Base-by-base conservation (phyloP, 2,797 vertebrate genomes). In the Syngnathus acus region DNA sequence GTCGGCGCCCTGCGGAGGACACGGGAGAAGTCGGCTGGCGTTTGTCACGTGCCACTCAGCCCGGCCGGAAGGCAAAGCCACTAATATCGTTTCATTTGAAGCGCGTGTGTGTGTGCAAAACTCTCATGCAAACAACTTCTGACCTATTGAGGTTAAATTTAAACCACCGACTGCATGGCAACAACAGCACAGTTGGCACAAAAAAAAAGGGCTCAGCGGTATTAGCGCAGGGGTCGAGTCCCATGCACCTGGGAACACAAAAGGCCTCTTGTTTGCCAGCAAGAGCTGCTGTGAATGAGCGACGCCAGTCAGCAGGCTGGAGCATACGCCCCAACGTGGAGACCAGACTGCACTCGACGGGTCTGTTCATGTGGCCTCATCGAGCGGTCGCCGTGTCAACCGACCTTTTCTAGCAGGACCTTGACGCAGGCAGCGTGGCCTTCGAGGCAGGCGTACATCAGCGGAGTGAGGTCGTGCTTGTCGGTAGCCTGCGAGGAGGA, bases 361-460 rank as follows among this genome's bases (percentile, higher is more conserved):
- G 32, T 32, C 32, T 32, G 32, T 32, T 32, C 32, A 2, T 4
- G 32, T 32, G 3, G 32, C 32, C 32, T 32, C 32, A 32, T 32
- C 4, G 32, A 32, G 4, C 32, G 32, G 32, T 32, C 32, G 32
- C 32, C 32, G 32, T 32, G 0, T 17, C 10, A 42, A 81, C 82
- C 51, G 84, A 99, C 97, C 95, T 95, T 94, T 83, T 94, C 95
- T 80, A 99, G 89, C 85, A 99, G 94, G 80, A 97, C 81, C 90
- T 93, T 94, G 86, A 96, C 97, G 77, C 94, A 95, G 74, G 86
- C 74, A 65, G 89, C 4, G 68, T 99, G 95, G 75, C 89, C 91
- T 89, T 99, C 97, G 2, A 86, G 94, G 86, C 91, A 93, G 70
- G 97, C 96, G 62, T 89, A 91, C 65, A 97, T 84, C 80, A 99